Conservation (phyloP, 2,797 vertebrate species). For the Anas bahamensis region DNA sequence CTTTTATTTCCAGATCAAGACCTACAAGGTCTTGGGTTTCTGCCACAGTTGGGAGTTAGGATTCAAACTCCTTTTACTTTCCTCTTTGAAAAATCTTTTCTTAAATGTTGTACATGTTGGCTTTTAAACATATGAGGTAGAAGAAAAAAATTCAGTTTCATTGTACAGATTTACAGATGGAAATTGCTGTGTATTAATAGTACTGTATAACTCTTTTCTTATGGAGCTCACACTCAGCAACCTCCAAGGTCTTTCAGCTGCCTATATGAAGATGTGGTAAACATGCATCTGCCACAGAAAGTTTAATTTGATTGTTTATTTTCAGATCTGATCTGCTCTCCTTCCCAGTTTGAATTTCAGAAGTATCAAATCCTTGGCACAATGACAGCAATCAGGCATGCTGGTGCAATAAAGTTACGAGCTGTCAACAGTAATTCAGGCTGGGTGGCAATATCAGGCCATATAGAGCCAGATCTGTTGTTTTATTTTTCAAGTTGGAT, state of each 20-base stretch:
- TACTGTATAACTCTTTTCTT: not conserved
- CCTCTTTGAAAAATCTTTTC: not conserved
- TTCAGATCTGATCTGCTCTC: constrained; percentile 14
- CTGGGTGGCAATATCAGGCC: not conserved
- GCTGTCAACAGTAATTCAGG: constrained; percentile 12
- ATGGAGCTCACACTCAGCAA: not conserved
- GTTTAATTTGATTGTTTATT: constrained; percentile 17
- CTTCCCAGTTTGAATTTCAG: constrained; percentile 1
- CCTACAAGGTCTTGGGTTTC: not conserved
- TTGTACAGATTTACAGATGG: not conserved
- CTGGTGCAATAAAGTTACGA: not conserved
- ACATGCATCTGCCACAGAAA: not conserved
- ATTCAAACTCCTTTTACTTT: not conserved
- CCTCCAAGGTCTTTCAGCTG: not conserved
- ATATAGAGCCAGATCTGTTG: not conserved
- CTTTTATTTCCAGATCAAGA: not conserved
- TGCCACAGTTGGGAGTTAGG: not conserved
- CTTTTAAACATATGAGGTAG: not conserved
- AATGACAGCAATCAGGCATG: not conserved
- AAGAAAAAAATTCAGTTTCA: not conserved
- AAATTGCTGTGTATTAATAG: not conserved
- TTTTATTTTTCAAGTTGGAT: not conserved
- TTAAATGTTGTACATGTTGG: not conserved
- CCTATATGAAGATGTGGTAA: not conserved
- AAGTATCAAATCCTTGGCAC: constrained; percentile 10